Base-by-base conservation (phyloP, 2,888 invertebrate species). In the Mimumesa dahlbomi region DNA sequence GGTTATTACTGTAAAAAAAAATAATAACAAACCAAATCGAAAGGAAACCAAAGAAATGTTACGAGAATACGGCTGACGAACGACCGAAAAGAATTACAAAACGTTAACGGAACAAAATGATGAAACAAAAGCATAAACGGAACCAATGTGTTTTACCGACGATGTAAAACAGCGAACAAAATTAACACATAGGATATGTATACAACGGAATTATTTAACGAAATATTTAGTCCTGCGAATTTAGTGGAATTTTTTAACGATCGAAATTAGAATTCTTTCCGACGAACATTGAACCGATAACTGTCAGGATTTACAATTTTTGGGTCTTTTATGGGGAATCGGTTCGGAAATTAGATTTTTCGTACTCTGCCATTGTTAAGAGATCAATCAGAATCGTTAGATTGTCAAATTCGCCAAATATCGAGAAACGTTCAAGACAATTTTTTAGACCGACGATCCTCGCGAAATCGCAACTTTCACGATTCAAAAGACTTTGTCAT, bases 81-180 rank as follows among this genome's bases (percentile, higher is more conserved):
- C n/a, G n/a, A n/a, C n/a, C n/a, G n/a, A 21, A 16, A 29, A 36
- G 11, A 25, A 36, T 34, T 13, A 43, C 29, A 25, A 14, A 48
- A 57, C 4, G n/a, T 18, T n/a, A 34, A 36, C 29, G 42, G n/a
- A 21, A 16, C 38, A 36, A 13, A 25, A 36, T 34, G 18, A 43
- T 34, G 36, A 14, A 48, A 57, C 4, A 13, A 2, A 14, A 49
- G 11, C 7, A 29, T 3, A 34, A 42, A 45, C 21, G 65, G 73
- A 78, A 78, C 73, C 77, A 78, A 78, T 31, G n/a, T 68, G 50
- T 64, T 73, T 77, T 62, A 66, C 50, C 63, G 62, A 65, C 53
- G 34, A 57, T 22, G 14, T 56, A 63, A 62, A 29, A 43, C 50
- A 40, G 50, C 59, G 63, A 53, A 54, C n/a, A 29, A 63, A 34